These are phyloP conservation scores for Dorcus parallelipipedus DNA, from an alignment of 2,888 invertebrate genomes.

Conservation along the genomic window DNA sequence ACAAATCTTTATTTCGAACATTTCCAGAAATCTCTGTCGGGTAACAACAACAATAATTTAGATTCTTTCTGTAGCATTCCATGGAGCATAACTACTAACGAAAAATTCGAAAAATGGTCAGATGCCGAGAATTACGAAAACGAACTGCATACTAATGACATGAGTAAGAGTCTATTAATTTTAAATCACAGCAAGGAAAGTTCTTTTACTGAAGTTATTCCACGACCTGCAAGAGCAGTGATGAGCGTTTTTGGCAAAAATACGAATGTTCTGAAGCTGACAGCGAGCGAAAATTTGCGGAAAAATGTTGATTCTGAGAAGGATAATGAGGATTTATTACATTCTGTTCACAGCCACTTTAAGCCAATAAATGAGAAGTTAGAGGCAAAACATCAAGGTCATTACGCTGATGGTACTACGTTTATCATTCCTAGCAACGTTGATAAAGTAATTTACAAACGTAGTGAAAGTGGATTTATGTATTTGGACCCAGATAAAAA, in stretches of 20 bases:
- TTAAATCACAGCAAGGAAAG: conserved; percentile 63
- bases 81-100: conserved; percentile 11
- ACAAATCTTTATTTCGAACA: conserved; percentile 45
- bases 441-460: conserved; percentile 62
- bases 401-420: conserved; percentile 67
- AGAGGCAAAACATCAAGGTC: conserved; percentile 46
- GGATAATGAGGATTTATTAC: conserved; percentile 58
- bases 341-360: conserved; percentile 79
- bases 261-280: conserved; percentile 11
- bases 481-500: conserved; percentile 55
- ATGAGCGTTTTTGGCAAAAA: conserved; percentile 20
- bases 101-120: conserved; percentile 36
- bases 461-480: conserved; percentile 63
- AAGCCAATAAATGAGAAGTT: conserved; percentile 64
- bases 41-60: neutral
- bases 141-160: conserved; percentile 31
- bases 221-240: conserved; percentile 31
- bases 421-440: conserved; percentile 64
- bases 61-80: neutral
- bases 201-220: conserved; percentile 60
- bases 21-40: conserved; percentile 36
- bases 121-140: conserved; percentile 33
- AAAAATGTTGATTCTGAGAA: conserved; percentile 18
- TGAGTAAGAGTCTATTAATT: conserved; percentile 48
- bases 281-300: conserved; percentile 7